A percentile compares a stretch with the other conserved stretches of the same genome.
Evolutionary conservation across 1,140 invertebrate species (phyloP).

Genomic region (Planococcus citri): DNA sequence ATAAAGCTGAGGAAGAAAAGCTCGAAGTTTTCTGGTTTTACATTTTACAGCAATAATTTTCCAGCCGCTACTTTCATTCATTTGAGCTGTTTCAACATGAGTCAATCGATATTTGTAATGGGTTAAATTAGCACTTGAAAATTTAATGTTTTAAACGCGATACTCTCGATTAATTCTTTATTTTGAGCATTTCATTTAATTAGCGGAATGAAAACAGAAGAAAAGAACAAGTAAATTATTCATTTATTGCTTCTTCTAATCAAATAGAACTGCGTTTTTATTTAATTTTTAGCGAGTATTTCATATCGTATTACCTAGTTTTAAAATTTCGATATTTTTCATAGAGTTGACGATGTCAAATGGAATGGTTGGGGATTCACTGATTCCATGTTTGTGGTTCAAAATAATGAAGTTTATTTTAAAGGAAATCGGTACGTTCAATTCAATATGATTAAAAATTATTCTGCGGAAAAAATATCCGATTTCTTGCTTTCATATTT

Average conservation of each 20-base stretch:
- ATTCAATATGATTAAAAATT: neutral
- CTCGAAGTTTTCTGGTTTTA: neutral
- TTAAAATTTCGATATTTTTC: neutral
- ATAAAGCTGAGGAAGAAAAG: too few species aligned
- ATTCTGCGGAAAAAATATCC: too few species aligned
- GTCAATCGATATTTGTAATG: neutral
- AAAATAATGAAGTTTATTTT: constrained; percentile 52
- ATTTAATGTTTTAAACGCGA: neutral
- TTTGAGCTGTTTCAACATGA: constrained; percentile 1
- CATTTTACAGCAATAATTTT: too few species aligned
- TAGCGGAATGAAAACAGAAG: neutral
- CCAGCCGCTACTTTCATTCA: neutral
- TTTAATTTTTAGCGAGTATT: too few species aligned
- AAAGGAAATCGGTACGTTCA: constrained; percentile 54
- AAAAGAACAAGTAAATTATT: neutral
- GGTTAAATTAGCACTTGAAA: neutral
- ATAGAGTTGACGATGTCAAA: constrained; percentile 39
- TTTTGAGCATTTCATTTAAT: neutral
- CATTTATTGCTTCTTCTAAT: too few species aligned
- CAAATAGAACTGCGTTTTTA: too few species aligned
- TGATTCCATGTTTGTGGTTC: constrained; percentile 67
- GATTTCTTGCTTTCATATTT: too few species aligned
- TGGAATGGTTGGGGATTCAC: constrained; percentile 99
- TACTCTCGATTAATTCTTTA: too few species aligned
- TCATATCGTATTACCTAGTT: too few species aligned